Conservation (phyloP, 2,888 invertebrate species). For the Metellina segmentata region DNA sequence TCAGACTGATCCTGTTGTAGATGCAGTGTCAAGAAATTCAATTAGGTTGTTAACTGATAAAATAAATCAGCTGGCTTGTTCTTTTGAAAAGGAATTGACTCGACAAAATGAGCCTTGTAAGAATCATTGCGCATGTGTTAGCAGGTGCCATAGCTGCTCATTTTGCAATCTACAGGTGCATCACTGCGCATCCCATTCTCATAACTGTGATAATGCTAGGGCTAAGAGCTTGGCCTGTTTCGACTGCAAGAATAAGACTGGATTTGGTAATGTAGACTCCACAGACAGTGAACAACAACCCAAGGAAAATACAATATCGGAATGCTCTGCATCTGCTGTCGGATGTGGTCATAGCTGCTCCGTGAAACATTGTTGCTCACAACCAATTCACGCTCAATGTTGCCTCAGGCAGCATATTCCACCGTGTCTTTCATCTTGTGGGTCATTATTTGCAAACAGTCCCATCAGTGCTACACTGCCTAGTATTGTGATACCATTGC, state of each 20-base stretch:
- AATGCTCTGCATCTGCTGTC: too few species aligned
- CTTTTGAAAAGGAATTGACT: slow-evolving; percentile 2
- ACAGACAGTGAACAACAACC: too few species aligned
- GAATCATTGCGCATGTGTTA: too few species aligned
- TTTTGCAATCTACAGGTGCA: too few species aligned
- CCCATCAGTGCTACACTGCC: background rate
- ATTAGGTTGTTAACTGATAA: slow-evolving; percentile 6
- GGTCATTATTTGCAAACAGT: background rate
- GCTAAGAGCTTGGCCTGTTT: too few species aligned
- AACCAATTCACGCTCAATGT: background rate
- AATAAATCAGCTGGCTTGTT: background rate
- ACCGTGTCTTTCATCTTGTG: background rate
- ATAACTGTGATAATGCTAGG: too few species aligned
- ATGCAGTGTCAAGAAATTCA: background rate
- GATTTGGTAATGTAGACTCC: too few species aligned
- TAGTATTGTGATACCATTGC: slow-evolving; percentile 37
- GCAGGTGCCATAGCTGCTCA: too few species aligned
- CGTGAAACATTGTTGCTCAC: background rate
- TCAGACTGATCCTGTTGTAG: slow-evolving; percentile 1
- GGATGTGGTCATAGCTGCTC: background rate
- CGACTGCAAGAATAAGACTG: too few species aligned
- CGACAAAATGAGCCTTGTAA: background rate
- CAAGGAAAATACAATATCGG: too few species aligned
- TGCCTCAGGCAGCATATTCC: background rate
- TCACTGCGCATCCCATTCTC: too few species aligned